Conservation (phyloP, 2,797 vertebrate species). For the Hyperoplus immaculatus region DNA sequence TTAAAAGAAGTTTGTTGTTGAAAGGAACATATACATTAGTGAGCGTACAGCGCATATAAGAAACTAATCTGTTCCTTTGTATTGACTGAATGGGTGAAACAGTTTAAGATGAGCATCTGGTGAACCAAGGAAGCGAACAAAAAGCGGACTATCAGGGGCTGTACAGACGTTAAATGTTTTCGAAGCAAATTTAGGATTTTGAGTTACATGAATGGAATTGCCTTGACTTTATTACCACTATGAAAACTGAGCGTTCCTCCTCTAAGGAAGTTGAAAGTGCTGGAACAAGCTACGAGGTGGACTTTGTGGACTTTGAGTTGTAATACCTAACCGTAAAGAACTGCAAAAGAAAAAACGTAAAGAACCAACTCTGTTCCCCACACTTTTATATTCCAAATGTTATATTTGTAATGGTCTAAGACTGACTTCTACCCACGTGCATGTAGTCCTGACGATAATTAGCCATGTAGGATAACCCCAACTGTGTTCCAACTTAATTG, state of each 20-base stretch:
- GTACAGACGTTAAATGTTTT: no score
- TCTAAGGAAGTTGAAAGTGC: background rate
- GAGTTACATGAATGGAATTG: no score
- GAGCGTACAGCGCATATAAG: background rate
- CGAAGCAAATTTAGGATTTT: no score
- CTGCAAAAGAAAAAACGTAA: background rate
- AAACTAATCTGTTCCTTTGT: background rate
- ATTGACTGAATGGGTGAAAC: background rate
- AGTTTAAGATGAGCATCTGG: background rate
- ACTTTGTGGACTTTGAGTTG: background rate
- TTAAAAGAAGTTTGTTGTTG: background rate
- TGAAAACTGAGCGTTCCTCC: no score
- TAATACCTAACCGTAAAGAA: background rate
- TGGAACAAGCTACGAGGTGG: background rate
- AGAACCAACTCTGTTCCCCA: background rate
- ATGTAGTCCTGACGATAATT: constrained; percentile 38
- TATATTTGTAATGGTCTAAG: constrained; percentile 21
- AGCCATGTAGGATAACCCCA: constrained; percentile 1
- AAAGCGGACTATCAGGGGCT: no score
- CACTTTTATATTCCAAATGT: background rate
- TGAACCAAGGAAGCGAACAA: no score
- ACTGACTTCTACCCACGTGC: constrained; percentile 2
- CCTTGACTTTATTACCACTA: background rate
- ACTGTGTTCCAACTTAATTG: constrained; percentile 18
- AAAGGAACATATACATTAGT: background rate